Evolutionary conservation across 2,113 vertebrate genomes (phyloP).

Genomic region (Camarhynchus parvulus): DNA sequence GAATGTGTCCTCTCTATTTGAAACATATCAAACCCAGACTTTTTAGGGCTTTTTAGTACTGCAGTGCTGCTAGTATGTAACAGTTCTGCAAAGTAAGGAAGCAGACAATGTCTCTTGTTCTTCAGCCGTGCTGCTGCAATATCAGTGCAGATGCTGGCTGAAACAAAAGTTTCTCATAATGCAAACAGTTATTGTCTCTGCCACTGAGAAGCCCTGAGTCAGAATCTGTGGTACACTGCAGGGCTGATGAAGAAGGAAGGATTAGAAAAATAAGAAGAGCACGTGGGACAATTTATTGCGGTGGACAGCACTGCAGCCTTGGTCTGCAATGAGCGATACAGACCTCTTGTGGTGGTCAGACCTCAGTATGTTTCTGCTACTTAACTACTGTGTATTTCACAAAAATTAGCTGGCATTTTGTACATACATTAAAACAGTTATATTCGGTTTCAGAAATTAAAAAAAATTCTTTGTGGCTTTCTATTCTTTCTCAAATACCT

Average conservation of each 20-base stretch:
- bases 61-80: not conserved
- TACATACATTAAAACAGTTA: not conserved
- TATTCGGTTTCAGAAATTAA: not conserved
- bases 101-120: not conserved
- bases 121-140: not conserved
- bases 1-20: not conserved
- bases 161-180: not conserved
- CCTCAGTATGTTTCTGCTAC: not conserved
- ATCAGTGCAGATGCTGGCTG: not conserved
- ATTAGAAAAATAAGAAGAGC: not conserved
- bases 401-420: not conserved
- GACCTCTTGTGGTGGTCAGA: not conserved
- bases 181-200: not conserved
- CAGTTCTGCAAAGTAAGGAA: not conserved
- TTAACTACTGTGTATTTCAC: not conserved
- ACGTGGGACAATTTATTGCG: fast-evolving
- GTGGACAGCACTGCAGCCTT: not conserved
- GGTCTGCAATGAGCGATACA: fast-evolving
- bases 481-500: not conserved
- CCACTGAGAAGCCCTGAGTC: not conserved
- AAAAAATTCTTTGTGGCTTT: not conserved
- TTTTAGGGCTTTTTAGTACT: not conserved
- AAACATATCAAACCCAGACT: not conserved
- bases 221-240: not conserved
- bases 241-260: not conserved